A percentile compares a stretch with the other conserved stretches of the same genome.
These are phyloP conservation scores for Cyprinella venusta DNA, from an alignment of 2,797 vertebrate genomes.

Conservation along the genomic window DNA sequence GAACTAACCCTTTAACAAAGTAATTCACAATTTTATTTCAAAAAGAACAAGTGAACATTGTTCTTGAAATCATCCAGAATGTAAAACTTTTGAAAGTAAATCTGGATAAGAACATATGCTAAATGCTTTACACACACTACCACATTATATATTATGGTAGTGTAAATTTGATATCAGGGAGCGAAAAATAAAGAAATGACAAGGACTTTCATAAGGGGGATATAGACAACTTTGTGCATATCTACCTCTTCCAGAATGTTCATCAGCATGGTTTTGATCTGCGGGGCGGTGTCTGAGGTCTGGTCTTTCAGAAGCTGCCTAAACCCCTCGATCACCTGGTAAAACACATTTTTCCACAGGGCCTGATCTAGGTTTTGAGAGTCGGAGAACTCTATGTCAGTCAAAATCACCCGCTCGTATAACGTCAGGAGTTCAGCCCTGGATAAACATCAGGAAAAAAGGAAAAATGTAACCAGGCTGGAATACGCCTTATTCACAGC, in stretches of 20 bases:
- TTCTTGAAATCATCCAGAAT: background rate
- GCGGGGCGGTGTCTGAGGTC: slow-evolving; percentile 77
- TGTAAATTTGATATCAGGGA: background rate
- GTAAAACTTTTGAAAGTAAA: background rate
- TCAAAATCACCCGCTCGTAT: slow-evolving; percentile 91
- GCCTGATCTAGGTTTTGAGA: slow-evolving; percentile 95
- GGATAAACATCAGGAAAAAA: slow-evolving; percentile 20
- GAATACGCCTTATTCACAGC: background rate
- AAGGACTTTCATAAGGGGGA: background rate
- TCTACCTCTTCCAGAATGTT: slow-evolving; percentile 93
- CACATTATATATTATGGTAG: background rate
- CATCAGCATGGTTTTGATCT: slow-evolving; percentile 88
- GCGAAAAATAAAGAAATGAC: background rate
- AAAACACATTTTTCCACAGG: slow-evolving; percentile 97
- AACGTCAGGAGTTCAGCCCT: slow-evolving; percentile 91
- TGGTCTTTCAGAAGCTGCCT: slow-evolving; percentile 95
- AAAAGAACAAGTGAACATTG: background rate
- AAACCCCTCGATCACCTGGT: slow-evolving; percentile 97
- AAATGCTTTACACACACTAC: too few species aligned
- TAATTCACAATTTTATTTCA: background rate
- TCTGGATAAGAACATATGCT: background rate
- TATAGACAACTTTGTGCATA: background rate
- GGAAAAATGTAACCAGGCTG: background rate
- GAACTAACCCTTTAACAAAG: too few species aligned
- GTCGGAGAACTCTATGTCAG: slow-evolving; percentile 94